Evolutionary conservation across 53 echinoderm and acorn worm species (phyloP), one percentile per base, ranked within the genome.

Genomic region (Astropecten irregularis): DNA sequence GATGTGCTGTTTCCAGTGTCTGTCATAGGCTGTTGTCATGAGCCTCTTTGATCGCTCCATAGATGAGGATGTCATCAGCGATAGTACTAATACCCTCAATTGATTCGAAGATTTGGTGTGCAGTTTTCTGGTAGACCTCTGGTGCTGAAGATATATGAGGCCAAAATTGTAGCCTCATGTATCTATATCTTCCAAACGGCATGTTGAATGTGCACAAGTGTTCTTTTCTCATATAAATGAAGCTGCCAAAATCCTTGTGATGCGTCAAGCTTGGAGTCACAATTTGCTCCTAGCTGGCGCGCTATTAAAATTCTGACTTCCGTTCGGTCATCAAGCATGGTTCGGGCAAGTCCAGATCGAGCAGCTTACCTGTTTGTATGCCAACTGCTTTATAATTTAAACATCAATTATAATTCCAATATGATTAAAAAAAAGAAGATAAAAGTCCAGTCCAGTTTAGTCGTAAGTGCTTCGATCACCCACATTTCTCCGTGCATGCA

Each of bases 51-150:
- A 59, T 77, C 37, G 61, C 22, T 10, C 87, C 93, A 83, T 87
- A 89, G 19, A 93, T 77, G 40, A 87, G 82, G 49, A 93, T 93
- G 67, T 82, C 82, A 30, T 82, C 82, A 50, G 67, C 67, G 23
- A 82, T 66, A 19, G 53, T 73, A 22, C 36, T 18, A 4, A 73
- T 53, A 47, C 85, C 61, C 1, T 73, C 63, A 4, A 73, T 49
- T 47, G 34, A 30, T 46, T 88, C 82, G 36, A 71, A 82, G 4
- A 71, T 19, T 34, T 81, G 46, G 31, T 29, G 15, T 52, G 71
- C 55, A 32, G 59, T 56, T 26, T 69, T 68, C 19, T 88, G 63
- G 39, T 73, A 83, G 28, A 84, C 44, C 40, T 89, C 84, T n/a
- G 84, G 82, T 26, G 89, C 77, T 33, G 56, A 58, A 29, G 76